These are phyloP conservation scores for Cheiracanthium punctorium DNA, from an alignment of 2,888 invertebrate genomes.

Conservation along the genomic window DNA sequence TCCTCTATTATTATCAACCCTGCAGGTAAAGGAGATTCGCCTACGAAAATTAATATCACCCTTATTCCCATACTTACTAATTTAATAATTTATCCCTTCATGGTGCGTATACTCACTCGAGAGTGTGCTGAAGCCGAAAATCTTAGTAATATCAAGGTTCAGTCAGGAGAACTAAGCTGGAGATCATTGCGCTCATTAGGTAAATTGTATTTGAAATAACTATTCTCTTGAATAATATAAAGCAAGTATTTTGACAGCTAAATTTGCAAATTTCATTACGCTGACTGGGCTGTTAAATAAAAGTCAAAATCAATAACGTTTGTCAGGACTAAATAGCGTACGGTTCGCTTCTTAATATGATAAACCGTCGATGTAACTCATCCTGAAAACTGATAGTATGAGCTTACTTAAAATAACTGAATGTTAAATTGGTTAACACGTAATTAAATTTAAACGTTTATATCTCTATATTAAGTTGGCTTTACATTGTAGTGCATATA, in stretches of 20 bases:
- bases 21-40: too few species aligned
- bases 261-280: background rate
- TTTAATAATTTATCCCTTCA: background rate
- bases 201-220: conserved; percentile 3
- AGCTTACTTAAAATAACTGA: too few species aligned
- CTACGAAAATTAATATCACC: background rate
- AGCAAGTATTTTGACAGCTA: background rate
- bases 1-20: too few species aligned
- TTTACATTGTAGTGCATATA: too few species aligned
- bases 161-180: background rate
- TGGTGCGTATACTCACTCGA: background rate
- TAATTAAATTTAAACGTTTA: too few species aligned
- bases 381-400: too few species aligned
- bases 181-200: background rate
- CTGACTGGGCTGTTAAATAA: background rate
- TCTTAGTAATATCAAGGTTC: background rate
- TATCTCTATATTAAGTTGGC: too few species aligned
- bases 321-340: too few species aligned
- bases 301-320: background rate
- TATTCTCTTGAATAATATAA: background rate
- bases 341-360: too few species aligned
- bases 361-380: too few species aligned
- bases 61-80: background rate
- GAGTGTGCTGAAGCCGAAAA: background rate
- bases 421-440: too few species aligned